A percentile compares a stretch with the other conserved stretches of the same genome.
These are phyloP conservation scores for Ictalurus furcatus DNA, from an alignment of 2,113 vertebrate genomes.

Conservation along the genomic window DNA sequence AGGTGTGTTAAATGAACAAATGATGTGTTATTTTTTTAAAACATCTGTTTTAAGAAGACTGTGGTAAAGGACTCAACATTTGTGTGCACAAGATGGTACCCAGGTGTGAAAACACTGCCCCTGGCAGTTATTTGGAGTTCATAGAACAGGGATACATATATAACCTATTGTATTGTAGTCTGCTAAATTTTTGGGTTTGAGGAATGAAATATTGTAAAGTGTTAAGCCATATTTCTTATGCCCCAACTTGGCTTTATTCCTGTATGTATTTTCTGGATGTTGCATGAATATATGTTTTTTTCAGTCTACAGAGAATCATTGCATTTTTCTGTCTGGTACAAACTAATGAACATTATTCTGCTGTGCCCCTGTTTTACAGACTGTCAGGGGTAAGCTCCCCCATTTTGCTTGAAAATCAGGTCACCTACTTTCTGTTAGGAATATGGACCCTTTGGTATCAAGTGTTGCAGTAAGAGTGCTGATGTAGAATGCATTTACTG, in stretches of 20 bases:
- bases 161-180: neutral
- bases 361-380: conserved; percentile 53
- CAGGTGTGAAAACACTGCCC: neutral
- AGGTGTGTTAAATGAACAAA: too few species aligned
- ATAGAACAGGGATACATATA: neutral
- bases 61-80: neutral
- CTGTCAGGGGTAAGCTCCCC: conserved; percentile 61
- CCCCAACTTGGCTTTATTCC: neutral
- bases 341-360: conserved; percentile 45
- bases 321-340: conserved; percentile 14
- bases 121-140: neutral
- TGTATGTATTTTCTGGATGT: neutral
- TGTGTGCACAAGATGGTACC: neutral
- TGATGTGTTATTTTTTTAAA: too few species aligned
- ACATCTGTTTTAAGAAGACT: too few species aligned
- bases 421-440: conserved; percentile 69
- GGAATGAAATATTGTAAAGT: neutral
- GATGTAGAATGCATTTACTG: neutral
- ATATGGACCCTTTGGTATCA: neutral
- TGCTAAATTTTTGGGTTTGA: neutral
- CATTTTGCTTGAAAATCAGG: conserved; percentile 65
- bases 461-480: conserved; percentile 12
- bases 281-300: neutral
- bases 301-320: neutral
- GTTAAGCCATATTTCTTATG: neutral